These are phyloP conservation scores for Andricus quercusramuli DNA, from an alignment of 2,888 invertebrate genomes.

Conservation along the genomic window DNA sequence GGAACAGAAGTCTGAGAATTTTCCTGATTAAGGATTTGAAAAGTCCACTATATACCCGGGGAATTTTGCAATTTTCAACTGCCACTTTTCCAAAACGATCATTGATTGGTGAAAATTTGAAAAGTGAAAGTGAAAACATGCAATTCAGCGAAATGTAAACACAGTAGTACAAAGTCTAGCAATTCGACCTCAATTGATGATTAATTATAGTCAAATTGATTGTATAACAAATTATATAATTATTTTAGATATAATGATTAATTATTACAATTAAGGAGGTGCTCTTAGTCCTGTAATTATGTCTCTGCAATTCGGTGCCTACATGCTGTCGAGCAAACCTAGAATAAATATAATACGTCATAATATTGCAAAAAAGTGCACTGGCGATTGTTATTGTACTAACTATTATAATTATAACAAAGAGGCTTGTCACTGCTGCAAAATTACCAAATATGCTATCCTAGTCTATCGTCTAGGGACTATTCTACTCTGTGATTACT, in stretches of 20 bases:
- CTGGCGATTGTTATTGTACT: slow-evolving; percentile 5
- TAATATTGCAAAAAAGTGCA: not conserved
- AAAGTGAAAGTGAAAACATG: no score
- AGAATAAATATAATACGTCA: slow-evolving; percentile 1
- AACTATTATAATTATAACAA: slow-evolving; percentile 23
- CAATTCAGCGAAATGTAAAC: slow-evolving; percentile 5
- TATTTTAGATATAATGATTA: not conserved
- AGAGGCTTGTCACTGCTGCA: slow-evolving; percentile 29
- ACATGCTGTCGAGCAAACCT: slow-evolving; percentile 53
- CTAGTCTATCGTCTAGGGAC: slow-evolving; percentile 52
- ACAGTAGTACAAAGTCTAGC: slow-evolving; percentile 23
- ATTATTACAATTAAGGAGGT: slow-evolving; percentile 3
- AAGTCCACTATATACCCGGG: not conserved
- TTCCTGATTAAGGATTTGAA: not conserved
- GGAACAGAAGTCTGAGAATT: not conserved
- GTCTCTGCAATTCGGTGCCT: slow-evolving; percentile 71
- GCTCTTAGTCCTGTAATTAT: slow-evolving; percentile 42
- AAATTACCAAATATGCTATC: slow-evolving; percentile 23
- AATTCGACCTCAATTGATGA: not conserved
- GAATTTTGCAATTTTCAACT: no score
- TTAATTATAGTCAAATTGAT: not conserved
- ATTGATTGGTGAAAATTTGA: no score
- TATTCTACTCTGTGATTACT: slow-evolving; percentile 64
- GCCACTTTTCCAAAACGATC: no score
- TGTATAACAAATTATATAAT: not conserved